Percentiles rank a stretch among this genome's conserved stretches.
These are phyloP conservation scores for Tragulus kanchil DNA, from an alignment of 2,113 vertebrate genomes.

Conservation along the genomic window DNA sequence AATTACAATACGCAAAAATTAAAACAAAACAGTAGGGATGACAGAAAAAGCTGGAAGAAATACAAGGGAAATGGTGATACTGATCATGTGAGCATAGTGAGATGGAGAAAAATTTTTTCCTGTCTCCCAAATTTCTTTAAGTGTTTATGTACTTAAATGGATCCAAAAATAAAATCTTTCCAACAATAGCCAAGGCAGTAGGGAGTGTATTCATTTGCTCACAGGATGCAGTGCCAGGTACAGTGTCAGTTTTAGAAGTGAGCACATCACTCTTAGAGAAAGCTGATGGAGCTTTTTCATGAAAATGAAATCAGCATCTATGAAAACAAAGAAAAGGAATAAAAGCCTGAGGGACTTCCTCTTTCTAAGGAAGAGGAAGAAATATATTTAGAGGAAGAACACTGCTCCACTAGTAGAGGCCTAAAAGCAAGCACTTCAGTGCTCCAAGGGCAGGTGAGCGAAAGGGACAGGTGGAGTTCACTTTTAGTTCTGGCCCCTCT, in stretches of 20 bases:
- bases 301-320: background rate
- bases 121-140: background rate
- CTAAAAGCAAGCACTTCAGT: background rate
- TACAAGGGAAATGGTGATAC: background rate
- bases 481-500: background rate
- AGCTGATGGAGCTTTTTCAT: background rate
- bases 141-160: background rate
- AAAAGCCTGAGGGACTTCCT: background rate
- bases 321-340: background rate
- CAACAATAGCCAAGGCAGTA: background rate
- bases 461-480: background rate
- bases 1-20: background rate
- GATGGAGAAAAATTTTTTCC: background rate
- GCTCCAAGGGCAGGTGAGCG: background rate
- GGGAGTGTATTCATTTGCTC: background rate
- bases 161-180: constrained; percentile 23
- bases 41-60: constrained; percentile 14
- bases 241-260: background rate
- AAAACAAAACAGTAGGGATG: background rate
- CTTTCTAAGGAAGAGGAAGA: background rate
- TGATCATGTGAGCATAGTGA: background rate
- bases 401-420: background rate
- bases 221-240: background rate
- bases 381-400: background rate
- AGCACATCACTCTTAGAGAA: background rate